These are phyloP conservation scores for Drosophila diplacantha DNA, from an alignment of 2,888 invertebrate genomes.

Conservation along the genomic window DNA sequence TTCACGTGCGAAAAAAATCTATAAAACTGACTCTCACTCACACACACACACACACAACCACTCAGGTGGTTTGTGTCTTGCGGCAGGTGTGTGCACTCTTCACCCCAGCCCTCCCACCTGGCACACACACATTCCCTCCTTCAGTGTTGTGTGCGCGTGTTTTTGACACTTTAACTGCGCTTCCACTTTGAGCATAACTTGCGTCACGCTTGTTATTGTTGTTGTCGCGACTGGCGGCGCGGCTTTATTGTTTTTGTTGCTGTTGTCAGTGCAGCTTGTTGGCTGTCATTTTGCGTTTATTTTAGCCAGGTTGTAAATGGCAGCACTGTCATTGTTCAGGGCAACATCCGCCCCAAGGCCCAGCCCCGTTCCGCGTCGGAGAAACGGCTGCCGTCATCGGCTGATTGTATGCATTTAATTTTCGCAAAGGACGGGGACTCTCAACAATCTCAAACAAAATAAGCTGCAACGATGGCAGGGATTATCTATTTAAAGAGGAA, in stretches of 20 bases:
- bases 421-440: conserved; percentile 7
- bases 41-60: conserved; percentile 2
- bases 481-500: neutral
- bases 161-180: conserved; percentile 66
- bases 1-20: conserved; percentile 49
- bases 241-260: conserved; percentile 16
- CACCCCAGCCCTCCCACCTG: too few relatives aligned
- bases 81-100: conserved; percentile 7
- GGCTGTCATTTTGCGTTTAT: conserved; percentile 57
- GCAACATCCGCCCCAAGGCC: conserved; percentile 4
- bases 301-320: conserved; percentile 53
- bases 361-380: neutral
- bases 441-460: neutral
- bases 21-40: conserved; percentile 36
- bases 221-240: conserved; percentile 34
- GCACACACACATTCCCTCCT: conserved; percentile 1
- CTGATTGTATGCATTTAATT: conserved; percentile 44
- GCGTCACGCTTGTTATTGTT: conserved; percentile 37
- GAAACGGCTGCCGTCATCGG: conserved; percentile 8
- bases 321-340: conserved; percentile 52
- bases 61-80: conserved; percentile 29
- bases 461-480: neutral
- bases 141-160: conserved; percentile 40
- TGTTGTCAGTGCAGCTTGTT: conserved; percentile 46
- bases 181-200: conserved; percentile 48